phyloP scores from a whole-genome alignment of 2,888 invertebrate genomes.

The Lycophotia porphyrea region DNA sequence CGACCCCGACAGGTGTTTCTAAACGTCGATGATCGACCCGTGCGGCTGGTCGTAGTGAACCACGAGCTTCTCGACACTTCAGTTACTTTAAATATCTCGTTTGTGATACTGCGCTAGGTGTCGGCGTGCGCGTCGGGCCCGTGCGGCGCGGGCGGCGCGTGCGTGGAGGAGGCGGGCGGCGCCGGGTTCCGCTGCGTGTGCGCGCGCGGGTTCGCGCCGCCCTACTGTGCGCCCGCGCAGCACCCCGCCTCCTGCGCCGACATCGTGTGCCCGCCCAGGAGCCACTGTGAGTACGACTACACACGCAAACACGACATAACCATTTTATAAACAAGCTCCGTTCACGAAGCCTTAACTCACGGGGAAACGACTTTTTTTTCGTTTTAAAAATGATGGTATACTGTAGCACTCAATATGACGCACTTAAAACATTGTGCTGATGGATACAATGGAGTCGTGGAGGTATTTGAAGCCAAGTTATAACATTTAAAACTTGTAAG shows the following conservation, averaged over 20 bases:
- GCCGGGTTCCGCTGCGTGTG: constrained; percentile 93
- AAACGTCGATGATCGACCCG: not conserved
- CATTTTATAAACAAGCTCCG: no score
- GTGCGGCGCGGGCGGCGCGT: constrained; percentile 94
- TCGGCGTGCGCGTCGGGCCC: constrained; percentile 92
- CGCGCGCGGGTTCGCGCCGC: constrained; percentile 88
- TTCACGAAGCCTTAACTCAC: no score
- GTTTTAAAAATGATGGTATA: no score
- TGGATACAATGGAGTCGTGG: no score
- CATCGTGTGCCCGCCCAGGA: constrained; percentile 91
- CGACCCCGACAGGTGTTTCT: not conserved
- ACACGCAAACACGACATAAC: no score
- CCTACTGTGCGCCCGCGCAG: constrained; percentile 80
- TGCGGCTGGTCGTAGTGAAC: not conserved
- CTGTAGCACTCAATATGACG: no score
- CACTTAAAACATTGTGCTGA: no score
- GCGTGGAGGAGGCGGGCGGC: constrained; percentile 90
- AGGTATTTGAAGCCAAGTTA: no score
- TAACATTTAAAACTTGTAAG: no score
- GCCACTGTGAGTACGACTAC: constrained; percentile 91
- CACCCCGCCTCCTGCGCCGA: constrained; percentile 83
- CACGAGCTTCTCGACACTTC: not conserved
- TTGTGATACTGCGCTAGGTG: constrained; percentile 70
- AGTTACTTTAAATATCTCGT: not conserved
- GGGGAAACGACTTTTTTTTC: no score